Evolutionary conservation across 2,797 vertebrate species (phyloP), one percentile per base, ranked within the genome.

Genomic region (Gymnocypris eckloni): DNA sequence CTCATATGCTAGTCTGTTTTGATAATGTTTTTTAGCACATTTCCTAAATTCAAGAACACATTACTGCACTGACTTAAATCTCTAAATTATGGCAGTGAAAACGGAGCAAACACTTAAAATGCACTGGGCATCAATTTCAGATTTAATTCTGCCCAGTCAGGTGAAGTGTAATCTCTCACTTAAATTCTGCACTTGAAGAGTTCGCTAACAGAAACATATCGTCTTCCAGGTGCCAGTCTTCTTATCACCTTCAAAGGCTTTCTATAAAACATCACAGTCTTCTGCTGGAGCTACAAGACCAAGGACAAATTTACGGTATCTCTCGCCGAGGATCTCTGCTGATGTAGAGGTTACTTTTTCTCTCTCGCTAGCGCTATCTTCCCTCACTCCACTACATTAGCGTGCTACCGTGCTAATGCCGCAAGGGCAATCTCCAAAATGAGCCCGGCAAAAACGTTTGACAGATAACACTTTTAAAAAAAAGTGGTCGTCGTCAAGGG

Each of bases 291-390:
- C 76, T 59, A 61, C 41, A 71, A 79, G 83, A 76, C 83, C 83
- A 61, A 84, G 83, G 83, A 76, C 76, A 85, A 85, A 79, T 85
- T 79, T 48, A 85, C 39, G 11, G 2, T 79, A 79, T 85, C 83
- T 56, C 66, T 71, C 11, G 20, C 25, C 39, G 39, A 25, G 25
- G 66, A 79, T 79, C 76, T 79, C 66, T 79, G 83, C 83, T 85
- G 83, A 85, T 85, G 66, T 71, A 79, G 83, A 71, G 75, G 76
- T 77, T 84, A 77, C 45, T 11, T 77, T 75, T 83, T 61, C 72
- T 52, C 56, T 28, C 70, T 56, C 13, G 41, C 61, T 67, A 54
- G 61, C 11, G 15, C 72, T 84, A 76, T 77, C 73, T 79, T 56
- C n/a, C 52, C 75, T 79, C 66, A 28, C 18, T 70, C 50, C 83